Percentiles rank a stretch among this genome's conserved stretches.
Conservation (phyloP, 2,797 vertebrate genomes). For the Pterois miles region DNA sequence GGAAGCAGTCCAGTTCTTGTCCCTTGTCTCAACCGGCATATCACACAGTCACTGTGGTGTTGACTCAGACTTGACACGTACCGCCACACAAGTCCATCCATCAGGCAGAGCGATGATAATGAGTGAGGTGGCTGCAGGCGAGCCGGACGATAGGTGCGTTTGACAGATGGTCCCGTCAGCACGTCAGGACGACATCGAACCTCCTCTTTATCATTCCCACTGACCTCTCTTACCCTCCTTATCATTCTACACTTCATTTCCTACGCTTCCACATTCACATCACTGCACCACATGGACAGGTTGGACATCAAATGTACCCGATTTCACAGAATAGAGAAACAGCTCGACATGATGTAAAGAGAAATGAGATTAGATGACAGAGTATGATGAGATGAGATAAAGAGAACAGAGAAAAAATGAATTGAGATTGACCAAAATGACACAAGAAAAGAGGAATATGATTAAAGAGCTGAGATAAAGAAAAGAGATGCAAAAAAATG, state of each 20-base stretch:
- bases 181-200: conserved; percentile 31
- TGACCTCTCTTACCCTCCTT: conserved; percentile 42
- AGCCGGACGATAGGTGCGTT: conserved; percentile 40
- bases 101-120: conserved; percentile 60
- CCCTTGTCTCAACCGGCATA: conserved; percentile 34
- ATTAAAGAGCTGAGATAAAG: background rate
- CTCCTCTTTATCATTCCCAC: conserved; percentile 58
- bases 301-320: background rate
- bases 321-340: background rate
- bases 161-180: conserved; percentile 65
- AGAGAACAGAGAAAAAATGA: background rate
- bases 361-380: background rate
- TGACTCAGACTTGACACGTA: conserved; percentile 50
- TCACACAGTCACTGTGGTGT: conserved; percentile 34
- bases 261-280: background rate
- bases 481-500: background rate
- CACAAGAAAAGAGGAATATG: background rate
- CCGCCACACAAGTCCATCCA: conserved; percentile 52
- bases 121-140: conserved; percentile 58
- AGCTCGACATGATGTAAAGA: background rate
- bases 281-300: background rate
- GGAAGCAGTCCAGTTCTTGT: conserved; percentile 23
- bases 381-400: background rate
- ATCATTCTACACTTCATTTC: conserved; percentile 23
- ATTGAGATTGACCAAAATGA: background rate